phyloP scores from a whole-genome alignment of 37 sponge, comb jelly and placozoan genomes.

The Ianthella basta region DNA sequence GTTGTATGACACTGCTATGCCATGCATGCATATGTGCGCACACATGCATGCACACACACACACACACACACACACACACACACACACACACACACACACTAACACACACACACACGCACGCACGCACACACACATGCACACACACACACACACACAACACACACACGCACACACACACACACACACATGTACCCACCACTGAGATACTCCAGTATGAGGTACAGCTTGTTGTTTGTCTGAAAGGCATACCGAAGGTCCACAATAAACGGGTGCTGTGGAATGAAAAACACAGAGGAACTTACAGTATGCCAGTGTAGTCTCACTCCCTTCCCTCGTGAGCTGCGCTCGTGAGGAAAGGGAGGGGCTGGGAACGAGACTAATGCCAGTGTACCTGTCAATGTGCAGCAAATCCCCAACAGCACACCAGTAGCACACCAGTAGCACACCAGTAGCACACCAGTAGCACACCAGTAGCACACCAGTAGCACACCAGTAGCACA shows the following conservation, averaged over 20 bases:
- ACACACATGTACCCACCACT: slow-evolving; percentile 67
- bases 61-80: not conserved
- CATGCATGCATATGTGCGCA: not conserved
- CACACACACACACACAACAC: slow-evolving; percentile 11
- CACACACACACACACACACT: slow-evolving; percentile 21
- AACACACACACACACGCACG: slow-evolving; percentile 19
- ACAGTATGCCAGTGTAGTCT: not conserved
- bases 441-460: too few species aligned
- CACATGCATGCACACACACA: not conserved
- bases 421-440: too few species aligned
- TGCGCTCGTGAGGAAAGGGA: too few species aligned
- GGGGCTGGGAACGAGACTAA: too few species aligned
- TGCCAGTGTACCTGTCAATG: too few species aligned
- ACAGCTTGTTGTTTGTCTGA: slow-evolving; percentile 96
- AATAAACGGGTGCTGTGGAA: slow-evolving; percentile 87
- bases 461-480: too few species aligned
- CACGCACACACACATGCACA: slow-evolving; percentile 28
- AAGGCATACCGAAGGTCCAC: slow-evolving; percentile 93
- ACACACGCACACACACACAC: slow-evolving; percentile 4
- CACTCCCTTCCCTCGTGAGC: too few species aligned
- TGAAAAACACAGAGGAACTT: not conserved
- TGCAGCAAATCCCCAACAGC: too few species aligned
- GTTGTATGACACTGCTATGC: too few species aligned
- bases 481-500: too few species aligned
- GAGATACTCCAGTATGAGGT: slow-evolving; percentile 95